A percentile compares a stretch with the other conserved stretches of the same genome.
These are phyloP conservation scores for Daptonema setosum DNA, from an alignment of 2,888 invertebrate genomes.

Conservation along the genomic window DNA sequence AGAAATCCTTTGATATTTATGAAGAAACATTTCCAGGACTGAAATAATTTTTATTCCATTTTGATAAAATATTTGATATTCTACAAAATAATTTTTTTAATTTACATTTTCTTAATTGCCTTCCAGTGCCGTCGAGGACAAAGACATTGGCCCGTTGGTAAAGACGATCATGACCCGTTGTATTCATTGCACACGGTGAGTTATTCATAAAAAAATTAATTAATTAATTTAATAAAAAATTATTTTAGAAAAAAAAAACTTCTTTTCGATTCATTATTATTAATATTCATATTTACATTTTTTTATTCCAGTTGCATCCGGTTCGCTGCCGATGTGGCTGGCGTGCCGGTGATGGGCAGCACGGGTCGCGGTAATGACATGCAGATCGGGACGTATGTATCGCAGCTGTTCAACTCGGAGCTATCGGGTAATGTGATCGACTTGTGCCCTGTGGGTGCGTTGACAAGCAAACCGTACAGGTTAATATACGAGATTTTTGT, in stretches of 20 bases:
- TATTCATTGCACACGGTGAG: slow-evolving; percentile 88
- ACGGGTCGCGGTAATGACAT: slow-evolving; percentile 60
- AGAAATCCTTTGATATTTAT: too few species aligned
- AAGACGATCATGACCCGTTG: slow-evolving; percentile 98
- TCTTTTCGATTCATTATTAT: too few species aligned
- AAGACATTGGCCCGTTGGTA: slow-evolving; percentile 87
- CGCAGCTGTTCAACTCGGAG: slow-evolving; percentile 89
- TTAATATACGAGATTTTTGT: too few species aligned
- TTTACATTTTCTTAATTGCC: background rate
- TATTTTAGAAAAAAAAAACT: too few species aligned
- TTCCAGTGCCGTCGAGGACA: slow-evolving; percentile 82
- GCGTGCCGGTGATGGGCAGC: slow-evolving; percentile 68
- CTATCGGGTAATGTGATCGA: slow-evolving; percentile 94
- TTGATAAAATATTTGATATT: too few species aligned
- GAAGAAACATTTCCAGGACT: too few species aligned
- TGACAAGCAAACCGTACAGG: slow-evolving; percentile 81
- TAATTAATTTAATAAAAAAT: too few species aligned
- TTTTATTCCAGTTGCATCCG: slow-evolving; percentile 24
- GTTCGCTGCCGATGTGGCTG: slow-evolving; percentile 93
- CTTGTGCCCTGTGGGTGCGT: slow-evolving; percentile 89
- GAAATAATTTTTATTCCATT: too few species aligned
- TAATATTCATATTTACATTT: too few species aligned
- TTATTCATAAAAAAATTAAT: too few species aligned
- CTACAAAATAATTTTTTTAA: too few species aligned
- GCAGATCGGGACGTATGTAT: slow-evolving; percentile 95